Percentiles rank a stretch among this genome's conserved stretches.
Conservation (phyloP, 2,797 vertebrate genomes). For the Semotilus atromaculatus region DNA sequence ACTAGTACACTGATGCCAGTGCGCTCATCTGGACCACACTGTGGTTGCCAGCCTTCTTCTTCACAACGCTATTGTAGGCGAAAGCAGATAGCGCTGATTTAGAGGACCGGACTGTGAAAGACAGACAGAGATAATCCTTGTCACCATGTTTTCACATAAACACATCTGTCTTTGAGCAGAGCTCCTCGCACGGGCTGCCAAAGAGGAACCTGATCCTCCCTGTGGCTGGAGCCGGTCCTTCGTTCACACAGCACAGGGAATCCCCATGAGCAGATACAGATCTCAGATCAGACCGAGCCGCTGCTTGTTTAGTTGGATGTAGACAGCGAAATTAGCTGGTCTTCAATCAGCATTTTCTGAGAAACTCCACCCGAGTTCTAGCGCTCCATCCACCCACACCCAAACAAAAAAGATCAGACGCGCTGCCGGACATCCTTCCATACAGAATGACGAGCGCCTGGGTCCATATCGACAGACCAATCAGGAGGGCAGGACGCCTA, state of each 20-base stretch:
- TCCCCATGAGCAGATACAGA: slow-evolving; percentile 19
- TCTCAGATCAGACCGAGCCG: slow-evolving; percentile 19
- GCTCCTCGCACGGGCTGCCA: slow-evolving; percentile 29
- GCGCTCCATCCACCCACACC: not conserved
- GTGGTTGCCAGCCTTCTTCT: slow-evolving; percentile 11
- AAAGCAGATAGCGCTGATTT: slow-evolving; percentile 29
- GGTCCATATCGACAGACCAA: slow-evolving; percentile 17
- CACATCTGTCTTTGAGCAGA: slow-evolving; percentile 44
- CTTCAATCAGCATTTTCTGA: slow-evolving; percentile 15
- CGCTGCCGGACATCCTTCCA: slow-evolving; percentile 22
- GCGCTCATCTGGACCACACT: slow-evolving; percentile 14
- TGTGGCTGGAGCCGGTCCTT: slow-evolving; percentile 11
- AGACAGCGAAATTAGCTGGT: not conserved
- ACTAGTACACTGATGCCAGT: not conserved
- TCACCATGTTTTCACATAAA: slow-evolving; percentile 53
- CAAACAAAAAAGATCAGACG: slow-evolving; percentile 24
- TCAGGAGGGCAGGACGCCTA: not conserved
- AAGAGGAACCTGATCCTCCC: slow-evolving; percentile 45
- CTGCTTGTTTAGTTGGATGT: not conserved
- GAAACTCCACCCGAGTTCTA: slow-evolving; percentile 8
- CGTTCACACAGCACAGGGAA: slow-evolving; percentile 39
- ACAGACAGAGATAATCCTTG: slow-evolving; percentile 46
- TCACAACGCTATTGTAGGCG: not conserved
- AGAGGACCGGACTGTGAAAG: not conserved
- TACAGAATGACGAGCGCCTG: not conserved